phyloP scores from a whole-genome alignment of 1,140 invertebrate genomes.

The Hylyphantes graminicola region DNA sequence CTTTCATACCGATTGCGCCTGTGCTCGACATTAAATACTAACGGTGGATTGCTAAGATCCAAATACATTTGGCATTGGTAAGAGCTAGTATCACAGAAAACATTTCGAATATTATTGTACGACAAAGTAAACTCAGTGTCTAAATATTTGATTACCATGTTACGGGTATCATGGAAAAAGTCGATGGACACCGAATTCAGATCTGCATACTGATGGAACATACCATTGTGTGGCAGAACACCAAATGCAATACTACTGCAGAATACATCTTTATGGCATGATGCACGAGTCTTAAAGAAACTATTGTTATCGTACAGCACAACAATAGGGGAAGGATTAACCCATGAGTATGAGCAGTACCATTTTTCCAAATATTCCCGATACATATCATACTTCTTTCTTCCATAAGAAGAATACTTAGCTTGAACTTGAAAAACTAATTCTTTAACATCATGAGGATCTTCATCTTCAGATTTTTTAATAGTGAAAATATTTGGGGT shows the following conservation, averaged over 20 bases:
- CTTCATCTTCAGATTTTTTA: conserved; percentile 22
- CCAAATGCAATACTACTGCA: conserved; percentile 11
- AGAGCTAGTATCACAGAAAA: conserved; percentile 25
- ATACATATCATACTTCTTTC: neutral
- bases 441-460: conserved; percentile 34
- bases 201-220: conserved; percentile 4
- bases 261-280: neutral
- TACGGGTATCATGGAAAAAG: conserved; percentile 44
- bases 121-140: conserved; percentile 2
- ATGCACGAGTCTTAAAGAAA: neutral
- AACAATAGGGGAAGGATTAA: neutral
- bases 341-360: neutral
- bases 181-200: neutral
- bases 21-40: conserved; percentile 4
- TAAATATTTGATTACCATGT: neutral
- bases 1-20: neutral
- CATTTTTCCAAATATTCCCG: neutral
- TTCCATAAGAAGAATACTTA: neutral
- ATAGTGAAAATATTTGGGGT: neutral
- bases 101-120: conserved; percentile 41
- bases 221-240: conserved; percentile 20
- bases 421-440: conserved; percentile 26
- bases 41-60: conserved; percentile 40
- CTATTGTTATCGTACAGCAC: conserved; percentile 25
- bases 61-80: conserved; percentile 28